These are phyloP conservation scores for Sipha flava DNA, from an alignment of 1,140 invertebrate genomes.

Conservation along the genomic window DNA sequence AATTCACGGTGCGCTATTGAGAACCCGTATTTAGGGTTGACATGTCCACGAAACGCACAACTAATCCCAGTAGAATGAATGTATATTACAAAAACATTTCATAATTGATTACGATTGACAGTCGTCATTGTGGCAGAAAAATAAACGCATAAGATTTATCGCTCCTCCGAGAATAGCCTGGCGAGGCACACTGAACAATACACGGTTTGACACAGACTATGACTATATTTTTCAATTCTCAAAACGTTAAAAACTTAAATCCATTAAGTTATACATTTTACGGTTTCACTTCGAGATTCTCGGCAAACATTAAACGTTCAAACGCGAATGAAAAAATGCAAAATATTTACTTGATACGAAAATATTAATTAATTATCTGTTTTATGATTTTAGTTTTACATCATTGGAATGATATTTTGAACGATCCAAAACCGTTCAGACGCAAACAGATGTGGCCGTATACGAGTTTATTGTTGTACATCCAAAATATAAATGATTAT, in stretches of 20 bases:
- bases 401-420: too few species aligned
- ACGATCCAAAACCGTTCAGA: too few species aligned
- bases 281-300: too few species aligned
- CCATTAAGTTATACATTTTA: neutral
- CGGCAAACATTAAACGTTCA: too few species aligned
- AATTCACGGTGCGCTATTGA: neutral
- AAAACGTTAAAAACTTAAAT: neutral
- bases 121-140: neutral
- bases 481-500: too few species aligned
- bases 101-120: conserved; percentile 14
- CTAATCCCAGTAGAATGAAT: neutral
- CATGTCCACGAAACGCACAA: neutral
- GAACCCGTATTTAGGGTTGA: conserved; percentile 12
- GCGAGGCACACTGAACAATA: neutral
- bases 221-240: too few species aligned
- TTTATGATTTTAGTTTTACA: too few species aligned
- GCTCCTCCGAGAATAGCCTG: neutral
- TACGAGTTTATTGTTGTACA: too few species aligned
- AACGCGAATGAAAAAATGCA: too few species aligned
- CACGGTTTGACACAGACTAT: neutral
- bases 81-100: neutral
- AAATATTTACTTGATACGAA: too few species aligned
- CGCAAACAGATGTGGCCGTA: too few species aligned
- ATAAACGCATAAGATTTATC: neutral
- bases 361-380: too few species aligned